Base-by-base conservation (phyloP, 1,140 invertebrate species). In the Camponotus vicinus region DNA sequence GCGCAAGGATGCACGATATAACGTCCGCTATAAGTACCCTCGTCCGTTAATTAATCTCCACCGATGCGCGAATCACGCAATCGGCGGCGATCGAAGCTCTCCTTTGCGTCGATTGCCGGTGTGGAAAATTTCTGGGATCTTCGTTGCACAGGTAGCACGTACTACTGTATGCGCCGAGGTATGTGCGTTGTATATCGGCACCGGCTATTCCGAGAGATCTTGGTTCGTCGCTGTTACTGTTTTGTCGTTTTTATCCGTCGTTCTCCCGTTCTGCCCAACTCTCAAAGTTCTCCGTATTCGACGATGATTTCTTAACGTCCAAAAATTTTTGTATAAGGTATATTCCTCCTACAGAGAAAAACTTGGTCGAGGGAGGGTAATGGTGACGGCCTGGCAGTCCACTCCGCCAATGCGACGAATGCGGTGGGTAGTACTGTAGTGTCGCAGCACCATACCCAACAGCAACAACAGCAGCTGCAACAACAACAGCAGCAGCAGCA, bases 361-460 rank as follows among this genome's bases (percentile, higher is more conserved):
- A 96, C 96, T 91, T 96, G 96, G 95, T 96, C 96, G 91, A 95
- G 96, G 89, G 96, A 96, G 91, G 96, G 96, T 96, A 96, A 96
- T 96, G 96, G 94, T 96, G 96, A 96, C 90, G 92, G 91, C 76
- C 89, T 95, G 91, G 93, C 93, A 92, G 93, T 93, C 85, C 94
- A 95, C 85, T 93, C 93, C 85, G 91, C 93, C 82, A 93, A 93
- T 75, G 86, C 92, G 89, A 93, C 82, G 55, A 94, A 93, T 89
- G 87, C 89, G 85, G 91, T 92, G 87, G 92, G 92, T 85, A 95
- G 92, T 93, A 93, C 93, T 89, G 93, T 91, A 92, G 92, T 93
- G 86, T 90, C 88, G 90, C 94, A 92, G 84, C 92, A 91, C 52
- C 90, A 93, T 82, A 92, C 84, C n/a, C 91, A 93, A 91, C 92